A percentile compares a stretch with the other conserved stretches of the same genome.
phyloP scores from a whole-genome alignment of 2,113 vertebrate genomes.

The Anguilla rostrata region DNA sequence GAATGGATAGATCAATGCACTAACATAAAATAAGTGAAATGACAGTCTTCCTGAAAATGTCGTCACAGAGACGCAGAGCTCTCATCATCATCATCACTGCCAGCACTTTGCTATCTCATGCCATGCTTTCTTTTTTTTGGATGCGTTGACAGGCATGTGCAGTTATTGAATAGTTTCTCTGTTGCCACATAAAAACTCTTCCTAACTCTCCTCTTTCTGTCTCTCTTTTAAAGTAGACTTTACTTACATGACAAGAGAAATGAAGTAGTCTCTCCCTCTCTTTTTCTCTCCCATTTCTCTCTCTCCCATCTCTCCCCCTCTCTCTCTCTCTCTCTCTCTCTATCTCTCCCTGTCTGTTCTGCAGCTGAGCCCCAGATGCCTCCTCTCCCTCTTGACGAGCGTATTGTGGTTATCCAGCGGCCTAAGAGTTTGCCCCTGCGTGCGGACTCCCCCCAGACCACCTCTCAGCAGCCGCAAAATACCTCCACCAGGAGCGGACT shows the following conservation, averaged over 20 bases:
- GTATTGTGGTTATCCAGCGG: constrained; percentile 77
- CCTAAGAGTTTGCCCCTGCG: constrained; percentile 70
- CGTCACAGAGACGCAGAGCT: not conserved
- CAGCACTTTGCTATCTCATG: constrained; percentile 19
- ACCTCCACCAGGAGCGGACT: not conserved
- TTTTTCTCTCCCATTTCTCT: not conserved
- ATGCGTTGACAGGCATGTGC: not conserved
- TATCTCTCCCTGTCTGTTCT: not conserved
- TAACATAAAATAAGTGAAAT: not conserved
- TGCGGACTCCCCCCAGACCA: constrained; percentile 64
- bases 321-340: not conserved
- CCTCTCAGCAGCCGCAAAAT: constrained; percentile 43
- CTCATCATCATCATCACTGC: constrained; percentile 16
- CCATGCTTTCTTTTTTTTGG: not conserved
- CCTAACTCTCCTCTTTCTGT: not conserved
- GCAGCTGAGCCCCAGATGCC: constrained; percentile 76
- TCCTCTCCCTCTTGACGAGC: constrained; percentile 84
- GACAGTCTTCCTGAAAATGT: not conserved
- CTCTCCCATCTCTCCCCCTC: not conserved
- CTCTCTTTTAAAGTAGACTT: not conserved
- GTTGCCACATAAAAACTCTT: not conserved
- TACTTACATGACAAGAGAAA: not conserved
- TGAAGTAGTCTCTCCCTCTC: not conserved
- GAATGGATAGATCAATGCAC: not conserved
- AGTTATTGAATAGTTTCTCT: not conserved